Percentiles rank a stretch among this genome's conserved stretches.
These are phyloP conservation scores for Varecia variegata DNA, from an alignment of 2,797 vertebrate genomes.

Conservation along the genomic window DNA sequence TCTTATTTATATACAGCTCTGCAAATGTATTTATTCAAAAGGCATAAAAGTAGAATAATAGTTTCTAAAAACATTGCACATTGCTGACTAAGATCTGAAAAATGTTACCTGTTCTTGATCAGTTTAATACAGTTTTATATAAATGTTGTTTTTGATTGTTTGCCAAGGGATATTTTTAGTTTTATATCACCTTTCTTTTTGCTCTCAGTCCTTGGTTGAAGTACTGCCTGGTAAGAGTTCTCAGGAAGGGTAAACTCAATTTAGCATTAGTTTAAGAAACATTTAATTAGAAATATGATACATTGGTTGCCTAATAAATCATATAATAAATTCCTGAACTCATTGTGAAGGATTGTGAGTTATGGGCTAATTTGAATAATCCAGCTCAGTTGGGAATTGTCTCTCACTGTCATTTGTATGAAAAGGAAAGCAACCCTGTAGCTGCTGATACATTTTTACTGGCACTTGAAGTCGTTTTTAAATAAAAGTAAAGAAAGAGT, in stretches of 20 bases:
- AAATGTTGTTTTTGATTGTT: background rate
- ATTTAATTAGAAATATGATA: slow-evolving; percentile 66
- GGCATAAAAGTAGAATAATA: background rate
- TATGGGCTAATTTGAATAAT: slow-evolving; percentile 64
- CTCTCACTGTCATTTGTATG: background rate
- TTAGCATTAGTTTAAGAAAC: slow-evolving; percentile 46
- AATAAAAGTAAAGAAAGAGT: slow-evolving; percentile 26
- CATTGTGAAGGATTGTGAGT: slow-evolving; percentile 56
- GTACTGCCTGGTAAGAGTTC: background rate
- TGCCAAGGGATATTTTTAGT: background rate
- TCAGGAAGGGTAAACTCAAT: slow-evolving; percentile 29
- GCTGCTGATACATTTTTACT: slow-evolving; percentile 3
- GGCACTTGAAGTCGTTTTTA: slow-evolving; percentile 14
- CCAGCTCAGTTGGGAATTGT: slow-evolving; percentile 31
- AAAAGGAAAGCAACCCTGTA: slow-evolving; percentile 19
- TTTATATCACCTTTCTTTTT: background rate
- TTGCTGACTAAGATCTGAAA: background rate
- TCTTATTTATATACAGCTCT: background rate
- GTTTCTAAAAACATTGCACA: background rate
- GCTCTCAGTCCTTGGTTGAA: background rate
- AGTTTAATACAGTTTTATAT: background rate
- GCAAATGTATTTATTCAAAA: background rate
- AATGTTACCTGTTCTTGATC: background rate
- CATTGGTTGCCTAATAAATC: slow-evolving; percentile 35
- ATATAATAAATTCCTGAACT: slow-evolving; percentile 55